Evolutionary conservation across 2,797 vertebrate genomes (phyloP), one percentile per base, ranked within the genome.

Genomic region (Cottoperca gobio): DNA sequence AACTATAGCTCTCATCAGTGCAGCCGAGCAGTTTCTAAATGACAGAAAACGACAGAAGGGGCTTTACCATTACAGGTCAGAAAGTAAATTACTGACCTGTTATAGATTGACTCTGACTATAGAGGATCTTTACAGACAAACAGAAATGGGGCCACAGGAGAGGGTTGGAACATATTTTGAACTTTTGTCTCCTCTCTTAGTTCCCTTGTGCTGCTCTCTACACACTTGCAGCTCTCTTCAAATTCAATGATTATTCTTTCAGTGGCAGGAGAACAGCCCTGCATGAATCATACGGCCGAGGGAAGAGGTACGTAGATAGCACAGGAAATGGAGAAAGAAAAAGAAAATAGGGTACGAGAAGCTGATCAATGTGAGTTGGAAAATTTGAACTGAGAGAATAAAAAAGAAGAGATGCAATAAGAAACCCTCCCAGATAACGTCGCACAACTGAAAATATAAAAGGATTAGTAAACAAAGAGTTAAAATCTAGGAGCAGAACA

Each of bases 91-190:
- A 72, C 50, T 39, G 35, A 48, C 13, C n/a, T 66, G 28, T 60
- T 69, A 35, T 48, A 78, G 57, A 66, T 40, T 57, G 39, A 46
- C 42, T 35, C 16, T 19, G 61, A 54, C 53, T 14, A 6, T 23
- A 53, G 19, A 40, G 23, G 31, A 12, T 70, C 21, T 43, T 57
- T 62, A 12, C 19, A 43, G 14, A 35, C 21, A 65, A 59, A 57
- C 24, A 12, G 19, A 67, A 67, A 81, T 69, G 14, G 70, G 24
- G 67, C 58, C 40, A 50, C 26, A 31, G 59, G 58, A 72, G 28
- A 69, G 46, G 17, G 35, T 23, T 39, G 24, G 16, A 19, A 13
- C 45, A 67, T 9, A 53, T 40, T 33, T 12, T 24, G 19, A 21
- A 54, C 6, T 11, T 57, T 46, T 53, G 39, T 31, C 16, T 68